Evolutionary conservation across 1,140 invertebrate species (phyloP).

Genomic region (Apis dorsata): DNA sequence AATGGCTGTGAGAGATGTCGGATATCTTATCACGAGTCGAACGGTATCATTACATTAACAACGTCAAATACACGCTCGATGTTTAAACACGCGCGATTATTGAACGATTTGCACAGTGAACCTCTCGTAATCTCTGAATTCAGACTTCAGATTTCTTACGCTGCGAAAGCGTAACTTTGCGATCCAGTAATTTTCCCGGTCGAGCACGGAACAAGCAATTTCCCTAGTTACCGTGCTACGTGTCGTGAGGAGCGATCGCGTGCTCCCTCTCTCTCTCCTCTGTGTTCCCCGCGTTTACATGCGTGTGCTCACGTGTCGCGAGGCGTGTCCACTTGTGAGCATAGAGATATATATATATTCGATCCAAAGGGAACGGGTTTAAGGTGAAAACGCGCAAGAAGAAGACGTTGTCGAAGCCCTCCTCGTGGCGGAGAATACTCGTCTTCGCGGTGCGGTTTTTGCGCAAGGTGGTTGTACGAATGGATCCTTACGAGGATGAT

Average conservation of each 20-base stretch:
- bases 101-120: too few species aligned
- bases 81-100: too few species aligned
- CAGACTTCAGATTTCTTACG: too few species aligned
- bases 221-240: conserved; percentile 32
- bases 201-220: conserved; percentile 14
- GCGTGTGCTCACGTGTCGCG: conserved; percentile 35
- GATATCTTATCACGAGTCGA: too few species aligned
- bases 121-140: too few species aligned
- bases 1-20: too few species aligned
- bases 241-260: conserved; percentile 46
- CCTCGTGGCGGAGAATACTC: not conserved
- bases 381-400: not conserved
- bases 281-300: conserved; percentile 1
- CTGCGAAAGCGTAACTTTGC: conserved; percentile 19
- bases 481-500: too few species aligned
- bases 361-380: not conserved
- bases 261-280: not conserved
- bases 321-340: conserved; percentile 11
- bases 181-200: conserved; percentile 40
- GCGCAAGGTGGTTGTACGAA: too few species aligned
- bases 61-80: too few species aligned
- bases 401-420: conserved; percentile 19
- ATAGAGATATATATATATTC: conserved; percentile 1
- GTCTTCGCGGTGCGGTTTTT: not conserved
- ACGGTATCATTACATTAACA: too few species aligned